Percentiles rank a stretch among this genome's conserved stretches.
phyloP scores from a whole-genome alignment of 64 coral and sea anemone genomes.

The Montipora cactus region DNA sequence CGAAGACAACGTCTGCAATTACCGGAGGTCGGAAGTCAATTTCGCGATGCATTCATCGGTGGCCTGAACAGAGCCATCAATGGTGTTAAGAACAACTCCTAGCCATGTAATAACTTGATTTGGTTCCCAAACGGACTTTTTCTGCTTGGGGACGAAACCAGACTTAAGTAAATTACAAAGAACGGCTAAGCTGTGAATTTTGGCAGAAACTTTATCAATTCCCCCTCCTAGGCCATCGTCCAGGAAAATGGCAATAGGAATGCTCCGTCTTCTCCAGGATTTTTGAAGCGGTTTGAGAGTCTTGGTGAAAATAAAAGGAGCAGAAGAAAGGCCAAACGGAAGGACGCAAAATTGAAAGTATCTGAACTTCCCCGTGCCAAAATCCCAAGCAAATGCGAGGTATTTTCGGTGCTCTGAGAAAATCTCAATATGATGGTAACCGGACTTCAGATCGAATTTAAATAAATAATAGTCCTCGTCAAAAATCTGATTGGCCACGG shows the following conservation, averaged over 20 bases:
- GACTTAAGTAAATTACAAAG: background rate
- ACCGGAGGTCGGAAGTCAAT: background rate
- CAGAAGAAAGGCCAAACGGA: slow-evolving; percentile 37
- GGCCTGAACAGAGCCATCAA: slow-evolving; percentile 32
- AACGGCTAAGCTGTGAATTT: background rate
- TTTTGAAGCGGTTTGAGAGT: background rate
- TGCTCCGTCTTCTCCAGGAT: slow-evolving; percentile 13
- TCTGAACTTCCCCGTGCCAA: slow-evolving; percentile 1
- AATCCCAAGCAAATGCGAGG: slow-evolving; percentile 15
- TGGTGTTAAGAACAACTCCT: slow-evolving; percentile 29
- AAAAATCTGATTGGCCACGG: background rate
- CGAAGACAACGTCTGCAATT: background rate
- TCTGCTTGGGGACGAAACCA: slow-evolving; percentile 49
- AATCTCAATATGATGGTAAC: slow-evolving; percentile 4
- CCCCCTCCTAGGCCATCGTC: slow-evolving; percentile 24
- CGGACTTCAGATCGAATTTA: slow-evolving; percentile 33
- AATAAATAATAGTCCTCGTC: background rate
- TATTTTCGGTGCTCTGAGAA: background rate
- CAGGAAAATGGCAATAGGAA: slow-evolving; percentile 19
- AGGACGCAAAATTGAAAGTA: slow-evolving; percentile 41
- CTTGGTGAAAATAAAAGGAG: slow-evolving; percentile 34
- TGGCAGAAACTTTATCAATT: background rate
- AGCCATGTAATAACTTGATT: slow-evolving; percentile 45
- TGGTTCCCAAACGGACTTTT: slow-evolving; percentile 54
- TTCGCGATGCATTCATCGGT: slow-evolving; percentile 21